Evolutionary conservation across 1,140 invertebrate genomes (phyloP).

Genomic region (Drosophila sturtevanti): DNA sequence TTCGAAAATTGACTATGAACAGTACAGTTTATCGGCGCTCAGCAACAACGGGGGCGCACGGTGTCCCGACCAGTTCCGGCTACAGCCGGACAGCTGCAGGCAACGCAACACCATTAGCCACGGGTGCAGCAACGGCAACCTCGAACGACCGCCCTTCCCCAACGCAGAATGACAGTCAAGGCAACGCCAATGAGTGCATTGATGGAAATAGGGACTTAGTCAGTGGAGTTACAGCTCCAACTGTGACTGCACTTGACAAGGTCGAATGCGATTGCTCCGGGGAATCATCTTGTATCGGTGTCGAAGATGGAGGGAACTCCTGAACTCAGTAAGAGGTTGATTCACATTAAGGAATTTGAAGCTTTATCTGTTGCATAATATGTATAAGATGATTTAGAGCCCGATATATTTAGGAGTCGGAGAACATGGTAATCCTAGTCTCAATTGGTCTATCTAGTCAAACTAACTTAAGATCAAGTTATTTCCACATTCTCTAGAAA

Average conservation of each 20-base stretch:
- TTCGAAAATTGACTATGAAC: conserved; percentile 84
- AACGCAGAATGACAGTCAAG: conserved; percentile 30
- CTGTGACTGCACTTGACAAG: not conserved
- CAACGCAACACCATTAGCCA: not conserved
- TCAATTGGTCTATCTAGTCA: conserved; percentile 4
- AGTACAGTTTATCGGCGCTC: conserved; percentile 83
- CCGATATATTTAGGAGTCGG: not conserved
- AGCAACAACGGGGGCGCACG: conserved; percentile 46
- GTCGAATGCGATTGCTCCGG: conserved; percentile 19
- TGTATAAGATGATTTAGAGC: not conserved
- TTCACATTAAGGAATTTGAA: conserved; percentile 4
- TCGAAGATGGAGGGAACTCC: conserved; percentile 10
- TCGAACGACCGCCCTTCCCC: conserved; percentile 27
- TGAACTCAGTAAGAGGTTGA: not conserved
- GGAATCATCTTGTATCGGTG: conserved; percentile 12
- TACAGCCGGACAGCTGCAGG: conserved; percentile 30
- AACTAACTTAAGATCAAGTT: conserved; percentile 9
- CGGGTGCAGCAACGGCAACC: conserved; percentile 15
- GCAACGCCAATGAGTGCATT: conserved; percentile 27
- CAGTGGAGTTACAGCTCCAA: no score
- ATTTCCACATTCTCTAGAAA: not conserved
- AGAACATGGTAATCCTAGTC: not conserved
- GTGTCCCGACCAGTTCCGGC: conserved; percentile 13
- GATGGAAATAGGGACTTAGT: conserved; percentile 1
- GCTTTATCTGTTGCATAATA: conserved; percentile 8